These are phyloP conservation scores for Adrianichthys oophorus DNA, from an alignment of 2,797 vertebrate species.

Conservation along the genomic window DNA sequence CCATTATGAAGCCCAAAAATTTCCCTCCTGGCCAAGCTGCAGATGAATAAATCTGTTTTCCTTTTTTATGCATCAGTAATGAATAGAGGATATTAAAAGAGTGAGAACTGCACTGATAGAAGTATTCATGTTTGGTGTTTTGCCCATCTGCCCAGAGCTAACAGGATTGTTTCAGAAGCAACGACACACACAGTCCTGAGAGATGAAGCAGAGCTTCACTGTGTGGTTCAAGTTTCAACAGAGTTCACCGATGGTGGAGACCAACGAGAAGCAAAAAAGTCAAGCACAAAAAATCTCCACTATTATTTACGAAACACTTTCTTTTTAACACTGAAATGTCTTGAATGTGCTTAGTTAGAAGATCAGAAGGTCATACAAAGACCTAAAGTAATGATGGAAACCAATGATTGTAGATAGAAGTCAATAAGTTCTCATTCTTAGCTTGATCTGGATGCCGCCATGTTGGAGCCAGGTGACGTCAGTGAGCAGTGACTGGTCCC, in stretches of 20 bases:
- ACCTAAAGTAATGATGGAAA: too few species aligned
- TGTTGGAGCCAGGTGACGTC: too few species aligned
- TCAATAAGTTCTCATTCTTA: too few species aligned
- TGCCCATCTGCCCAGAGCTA: slow-evolving; percentile 52
- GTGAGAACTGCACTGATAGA: slow-evolving; percentile 2
- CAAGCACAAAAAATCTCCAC: background rate
- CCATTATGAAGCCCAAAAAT: slow-evolving; percentile 49
- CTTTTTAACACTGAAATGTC: background rate
- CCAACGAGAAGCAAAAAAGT: background rate
- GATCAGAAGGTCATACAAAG: background rate
- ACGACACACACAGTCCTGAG: slow-evolving; percentile 34
- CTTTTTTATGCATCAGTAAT: slow-evolving; percentile 67
- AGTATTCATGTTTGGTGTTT: slow-evolving; percentile 7
- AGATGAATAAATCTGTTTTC: slow-evolving; percentile 64
- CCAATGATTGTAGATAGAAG: too few species aligned
- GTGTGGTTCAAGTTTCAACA: background rate
- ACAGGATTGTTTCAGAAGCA: slow-evolving; percentile 2
- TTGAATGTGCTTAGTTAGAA: background rate
- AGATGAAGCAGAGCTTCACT: slow-evolving; percentile 18
- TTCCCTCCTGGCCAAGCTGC: slow-evolving; percentile 48
- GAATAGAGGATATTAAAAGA: slow-evolving; percentile 53
- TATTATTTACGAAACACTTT: too few species aligned
- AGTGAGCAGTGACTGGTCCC: too few species aligned
- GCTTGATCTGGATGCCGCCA: too few species aligned
- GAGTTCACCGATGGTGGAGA: background rate